Evolutionary conservation across 35 echinoderm and acorn worm genomes (phyloP), one percentile per base, ranked within the genome.

Genomic region (Ophiothrix spiculata): DNA sequence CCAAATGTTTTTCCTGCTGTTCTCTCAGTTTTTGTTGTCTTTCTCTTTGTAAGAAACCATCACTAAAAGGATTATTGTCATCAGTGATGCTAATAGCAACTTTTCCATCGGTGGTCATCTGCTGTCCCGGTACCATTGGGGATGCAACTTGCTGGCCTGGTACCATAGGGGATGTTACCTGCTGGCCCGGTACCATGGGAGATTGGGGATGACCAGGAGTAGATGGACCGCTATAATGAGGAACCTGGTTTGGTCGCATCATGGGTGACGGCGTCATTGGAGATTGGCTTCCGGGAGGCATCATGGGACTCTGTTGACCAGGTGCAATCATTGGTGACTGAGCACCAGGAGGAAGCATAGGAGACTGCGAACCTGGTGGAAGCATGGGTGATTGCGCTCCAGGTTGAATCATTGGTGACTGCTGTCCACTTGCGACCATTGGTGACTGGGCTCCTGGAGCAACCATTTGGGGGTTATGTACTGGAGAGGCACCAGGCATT

Each of bases 51-150:
- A 91, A 82, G 56, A 99, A 94, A 35, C 76, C 89, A 29, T 99
- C 96, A 80, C 92, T 94, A 74, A 99, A 99, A 79, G 96, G 96
- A 83, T 98, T 93, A 75, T 94, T 99, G 83, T 99, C 96, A 32
- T 90, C 80, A 49, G 80, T 80, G 14, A 90, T 82, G 63, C 82
- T 90, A 39, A 90, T 90, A 32, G 81, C 32, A 23, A 84, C 54
- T 69, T 84, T 36, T 12, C 60, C 60, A 69, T 69, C 60, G 17
- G 60, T 28, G 32, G 25, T 31, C 40, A 56, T 41, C n/a, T n/a
- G n/a, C n/a, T n/a, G n/a, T n/a, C n/a, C n/a, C n/a, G n/a, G n/a
- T n/a, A n/a, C n/a, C n/a, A n/a, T n/a, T n/a, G n/a, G n/a, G 17
- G 60, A 33, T 31, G 25, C 42, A 32, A 56, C 80, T n/a, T n/a